These are phyloP conservation scores for Conomelus anceps DNA, from an alignment of 2,888 invertebrate species.

Conservation along the genomic window DNA sequence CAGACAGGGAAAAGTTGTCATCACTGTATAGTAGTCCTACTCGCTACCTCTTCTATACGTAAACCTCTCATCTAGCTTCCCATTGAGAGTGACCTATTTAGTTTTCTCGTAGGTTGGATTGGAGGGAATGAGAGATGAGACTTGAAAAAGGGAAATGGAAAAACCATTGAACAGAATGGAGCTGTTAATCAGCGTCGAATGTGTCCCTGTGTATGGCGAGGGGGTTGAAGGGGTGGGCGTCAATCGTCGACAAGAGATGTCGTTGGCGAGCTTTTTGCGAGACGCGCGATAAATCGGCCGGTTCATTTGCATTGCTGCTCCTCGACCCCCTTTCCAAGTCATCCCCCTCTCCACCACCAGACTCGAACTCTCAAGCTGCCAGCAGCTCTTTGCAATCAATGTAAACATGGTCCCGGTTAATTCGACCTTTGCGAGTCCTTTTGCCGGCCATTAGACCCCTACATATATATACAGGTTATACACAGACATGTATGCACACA, in stretches of 20 bases:
- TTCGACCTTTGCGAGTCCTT: background rate
- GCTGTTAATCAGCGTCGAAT: background rate
- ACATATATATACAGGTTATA: background rate
- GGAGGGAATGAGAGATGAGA: background rate
- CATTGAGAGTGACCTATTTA: background rate
- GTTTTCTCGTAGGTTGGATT: background rate
- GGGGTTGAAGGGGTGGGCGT: background rate
- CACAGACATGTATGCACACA: too few relatives aligned
- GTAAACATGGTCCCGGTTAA: conserved; percentile 20
- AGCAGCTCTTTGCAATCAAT: conserved; percentile 27
- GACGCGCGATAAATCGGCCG: conserved; percentile 25
- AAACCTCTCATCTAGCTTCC: too few relatives aligned
- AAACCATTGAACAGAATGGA: background rate
- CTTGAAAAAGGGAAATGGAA: background rate
- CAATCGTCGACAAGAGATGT: too few relatives aligned
- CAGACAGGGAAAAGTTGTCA: background rate
- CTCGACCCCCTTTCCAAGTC: conserved; percentile 19
- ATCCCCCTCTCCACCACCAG: background rate
- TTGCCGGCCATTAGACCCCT: background rate
- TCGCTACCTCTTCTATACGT: background rate
- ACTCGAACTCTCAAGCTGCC: conserved; percentile 13
- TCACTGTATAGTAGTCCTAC: background rate
- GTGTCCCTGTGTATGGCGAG: background rate
- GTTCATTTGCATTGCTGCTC: conserved; percentile 24
- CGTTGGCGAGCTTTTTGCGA: background rate